Conservation (phyloP, 2,113 vertebrate genomes). For the Aix galericulata region DNA sequence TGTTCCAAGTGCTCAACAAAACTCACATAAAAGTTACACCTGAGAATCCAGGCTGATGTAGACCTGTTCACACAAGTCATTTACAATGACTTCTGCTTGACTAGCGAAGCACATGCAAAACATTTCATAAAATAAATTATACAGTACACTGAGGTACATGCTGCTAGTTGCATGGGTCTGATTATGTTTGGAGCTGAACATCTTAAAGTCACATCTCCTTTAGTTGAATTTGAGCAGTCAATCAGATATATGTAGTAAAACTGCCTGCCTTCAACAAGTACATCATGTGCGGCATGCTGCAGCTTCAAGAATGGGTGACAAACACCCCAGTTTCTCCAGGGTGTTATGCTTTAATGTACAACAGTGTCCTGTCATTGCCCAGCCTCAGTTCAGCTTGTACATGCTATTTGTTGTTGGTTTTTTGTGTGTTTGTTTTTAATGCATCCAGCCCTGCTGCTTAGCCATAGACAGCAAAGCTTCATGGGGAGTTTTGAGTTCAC, state of each 20-base stretch:
- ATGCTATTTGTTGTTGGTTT: background rate
- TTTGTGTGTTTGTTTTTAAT: background rate
- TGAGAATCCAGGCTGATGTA: background rate
- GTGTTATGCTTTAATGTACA: background rate
- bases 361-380: background rate
- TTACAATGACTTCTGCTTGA: background rate
- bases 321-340: background rate
- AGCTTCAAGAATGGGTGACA: background rate
- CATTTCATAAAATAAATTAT: background rate
- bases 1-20: background rate
- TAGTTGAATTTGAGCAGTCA: background rate
- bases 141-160: background rate
- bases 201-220: background rate
- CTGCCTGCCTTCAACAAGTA: background rate
- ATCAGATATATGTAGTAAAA: background rate
- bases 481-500: background rate
- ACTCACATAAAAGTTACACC: background rate
- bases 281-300: rapidly evolving
- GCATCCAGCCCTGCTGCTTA: background rate
- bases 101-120: background rate
- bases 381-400: background rate
- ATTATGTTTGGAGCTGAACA: background rate
- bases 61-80: background rate
- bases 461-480: background rate
- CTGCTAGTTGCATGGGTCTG: background rate